Conservation (phyloP, 2,888 invertebrate genomes). For the Drosophila peninsularis region DNA sequence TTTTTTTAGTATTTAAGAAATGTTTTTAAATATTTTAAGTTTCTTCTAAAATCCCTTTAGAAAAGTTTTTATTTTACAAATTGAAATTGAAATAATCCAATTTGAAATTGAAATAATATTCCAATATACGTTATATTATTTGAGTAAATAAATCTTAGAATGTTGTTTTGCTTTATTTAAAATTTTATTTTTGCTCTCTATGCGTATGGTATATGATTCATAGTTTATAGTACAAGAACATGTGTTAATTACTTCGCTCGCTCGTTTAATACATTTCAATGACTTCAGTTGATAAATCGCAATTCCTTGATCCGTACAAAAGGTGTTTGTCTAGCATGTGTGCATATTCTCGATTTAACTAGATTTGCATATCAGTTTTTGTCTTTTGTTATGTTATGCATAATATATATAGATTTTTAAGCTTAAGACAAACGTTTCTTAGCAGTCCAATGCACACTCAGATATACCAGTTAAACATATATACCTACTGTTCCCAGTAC, state of each 20-base stretch:
- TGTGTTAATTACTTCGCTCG: conserved; percentile 31
- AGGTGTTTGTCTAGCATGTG: conserved; percentile 11
- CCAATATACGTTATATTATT: not conserved
- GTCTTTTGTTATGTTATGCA: conserved; percentile 23
- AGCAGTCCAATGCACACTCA: conserved; percentile 47
- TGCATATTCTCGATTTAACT: conserved; percentile 26
- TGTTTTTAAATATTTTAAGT: too few species aligned
- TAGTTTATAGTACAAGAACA: conserved; percentile 60
- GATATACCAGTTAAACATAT: conserved; percentile 49
- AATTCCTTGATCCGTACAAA: conserved; percentile 40
- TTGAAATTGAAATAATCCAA: too few species aligned
- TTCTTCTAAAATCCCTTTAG: too few species aligned
- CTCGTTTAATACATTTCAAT: conserved; percentile 36
- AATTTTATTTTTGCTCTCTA: conserved; percentile 62
- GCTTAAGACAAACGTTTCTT: conserved; percentile 52
- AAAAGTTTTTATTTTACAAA: too few species aligned
- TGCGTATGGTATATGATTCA: conserved; percentile 43
- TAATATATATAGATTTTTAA: conserved; percentile 28
- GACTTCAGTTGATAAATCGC: conserved; percentile 17
- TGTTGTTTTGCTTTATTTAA: conserved; percentile 45
- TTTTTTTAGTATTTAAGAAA: too few species aligned
- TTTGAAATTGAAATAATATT: not conserved
- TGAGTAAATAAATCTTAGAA: not conserved
- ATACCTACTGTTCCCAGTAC: conserved; percentile 49
- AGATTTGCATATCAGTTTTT: conserved; percentile 6